Conservation (phyloP, 2,888 invertebrate genomes). For the Mylabris sibirica region DNA sequence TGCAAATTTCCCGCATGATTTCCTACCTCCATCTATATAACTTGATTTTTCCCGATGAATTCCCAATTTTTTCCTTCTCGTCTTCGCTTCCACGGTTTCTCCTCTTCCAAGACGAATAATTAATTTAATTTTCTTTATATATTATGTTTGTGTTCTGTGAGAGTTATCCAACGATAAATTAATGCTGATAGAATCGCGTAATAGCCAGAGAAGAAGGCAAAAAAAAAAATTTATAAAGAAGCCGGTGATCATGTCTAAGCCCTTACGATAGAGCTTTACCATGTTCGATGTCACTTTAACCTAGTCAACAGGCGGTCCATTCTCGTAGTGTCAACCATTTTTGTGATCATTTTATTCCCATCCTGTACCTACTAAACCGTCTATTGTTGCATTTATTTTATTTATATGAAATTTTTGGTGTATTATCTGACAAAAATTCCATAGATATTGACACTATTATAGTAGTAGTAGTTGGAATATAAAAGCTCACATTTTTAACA, state of each 20-base stretch:
- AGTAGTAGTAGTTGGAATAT: too few species aligned
- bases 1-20: constrained; percentile 57
- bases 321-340: constrained; percentile 56
- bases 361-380: constrained; percentile 43
- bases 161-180: background rate
- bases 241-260: constrained; percentile 50
- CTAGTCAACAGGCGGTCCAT: constrained; percentile 54
- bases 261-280: constrained; percentile 55
- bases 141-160: constrained; percentile 17
- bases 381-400: constrained; percentile 7
- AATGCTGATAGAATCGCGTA: background rate
- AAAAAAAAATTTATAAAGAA: constrained; percentile 21
- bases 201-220: too few species aligned
- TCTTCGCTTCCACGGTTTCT: constrained; percentile 14
- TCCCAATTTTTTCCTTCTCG: constrained; percentile 38
- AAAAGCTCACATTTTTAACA: constrained; percentile 8
- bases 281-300: constrained; percentile 56
- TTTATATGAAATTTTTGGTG: constrained; percentile 29
- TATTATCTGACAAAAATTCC: constrained; percentile 41
- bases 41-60: constrained; percentile 42
- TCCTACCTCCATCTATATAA: constrained; percentile 44
- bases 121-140: constrained; percentile 18
- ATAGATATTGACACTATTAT: too few species aligned
- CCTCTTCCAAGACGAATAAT: constrained; percentile 25
- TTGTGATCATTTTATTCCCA: constrained; percentile 56